phyloP scores from a whole-genome alignment of 2,797 vertebrate species.

The Telmatherina bonti region DNA sequence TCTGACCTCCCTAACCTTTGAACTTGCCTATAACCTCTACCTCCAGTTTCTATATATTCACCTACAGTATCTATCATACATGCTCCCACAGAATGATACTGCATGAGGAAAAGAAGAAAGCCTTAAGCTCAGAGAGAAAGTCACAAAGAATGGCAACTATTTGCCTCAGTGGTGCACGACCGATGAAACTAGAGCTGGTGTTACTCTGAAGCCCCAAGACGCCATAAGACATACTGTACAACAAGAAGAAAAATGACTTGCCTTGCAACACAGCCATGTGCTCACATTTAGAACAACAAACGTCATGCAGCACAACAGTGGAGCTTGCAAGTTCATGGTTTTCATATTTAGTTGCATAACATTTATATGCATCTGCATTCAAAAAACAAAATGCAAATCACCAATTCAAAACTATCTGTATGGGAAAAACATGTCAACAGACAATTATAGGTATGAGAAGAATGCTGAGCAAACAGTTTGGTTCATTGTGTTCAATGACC shows the following conservation, averaged over 20 bases:
- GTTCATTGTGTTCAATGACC: not conserved
- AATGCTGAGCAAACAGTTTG: not conserved
- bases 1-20: constrained; percentile 64
- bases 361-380: constrained; percentile 11
- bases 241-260: constrained; percentile 44
- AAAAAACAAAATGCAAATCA: not conserved
- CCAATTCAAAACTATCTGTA: too few relatives aligned
- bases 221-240: constrained; percentile 52
- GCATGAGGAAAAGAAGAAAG: constrained; percentile 29
- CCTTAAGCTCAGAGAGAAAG: constrained; percentile 60
- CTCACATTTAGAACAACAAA: constrained; percentile 27
- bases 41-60: constrained; percentile 22
- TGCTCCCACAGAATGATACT: constrained; percentile 35
- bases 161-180: constrained; percentile 82
- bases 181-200: constrained; percentile 67
- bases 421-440: constrained; percentile 9
- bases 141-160: constrained; percentile 82
- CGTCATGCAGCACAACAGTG: not conserved
- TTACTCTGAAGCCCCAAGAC: constrained; percentile 65
- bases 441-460: not conserved
- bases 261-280: constrained; percentile 23
- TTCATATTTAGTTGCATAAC: not conserved
- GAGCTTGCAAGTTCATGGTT: constrained; percentile 1
- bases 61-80: constrained; percentile 33
- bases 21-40: constrained; percentile 45